Base-by-base conservation (phyloP, 2,888 invertebrate species). In the Drosophila imparisetae region DNA sequence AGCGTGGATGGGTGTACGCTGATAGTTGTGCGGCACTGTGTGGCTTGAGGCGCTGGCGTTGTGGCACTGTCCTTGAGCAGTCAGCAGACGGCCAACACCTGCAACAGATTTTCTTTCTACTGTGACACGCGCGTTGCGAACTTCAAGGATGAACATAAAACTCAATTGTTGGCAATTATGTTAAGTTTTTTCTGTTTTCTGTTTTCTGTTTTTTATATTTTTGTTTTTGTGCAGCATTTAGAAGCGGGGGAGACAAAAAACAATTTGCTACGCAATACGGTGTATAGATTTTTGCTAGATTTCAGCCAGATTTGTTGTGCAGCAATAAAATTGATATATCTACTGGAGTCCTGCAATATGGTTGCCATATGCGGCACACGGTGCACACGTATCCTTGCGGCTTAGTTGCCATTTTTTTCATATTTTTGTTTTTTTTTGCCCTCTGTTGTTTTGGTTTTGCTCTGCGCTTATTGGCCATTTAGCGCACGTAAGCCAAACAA, bases 251-350 rank as follows among this genome's bases (percentile, higher is more conserved):
- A 3, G 5, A 61, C 34, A 32, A 10, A 58, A 52, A 58, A 69
- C 74, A 72, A 81, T 84, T 82, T 71, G 85, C 72, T 78, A 82
- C 80, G 80, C 88, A 80, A 84, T 71, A 55, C 27, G 30, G 11
- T 11, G 21, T 11, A 13, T 29, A 29, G 40, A 42, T 30, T 42
- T 27, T 30, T 24, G 24, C 24, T 24, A 45, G 15, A 45, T 45
- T 45, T 45, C 4, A 2, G 45, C 15, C 50, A n/a, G 58, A 29
- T 81, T 61, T 83, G 77, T 75, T 64, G 65, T 75, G 64, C 53
- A 72, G 86, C 86, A 85, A 90, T 90, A 90, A 90, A 90, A 90
- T 81, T 90, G 91, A 90, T 88, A 90, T 75, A 90, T 89, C 78
- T 82, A 72, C 55, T 55, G 36, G 30, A 11, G 67, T 82, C 75